These are phyloP conservation scores for Eilema sororculum DNA, from an alignment of 2,888 invertebrate species.

Conservation along the genomic window DNA sequence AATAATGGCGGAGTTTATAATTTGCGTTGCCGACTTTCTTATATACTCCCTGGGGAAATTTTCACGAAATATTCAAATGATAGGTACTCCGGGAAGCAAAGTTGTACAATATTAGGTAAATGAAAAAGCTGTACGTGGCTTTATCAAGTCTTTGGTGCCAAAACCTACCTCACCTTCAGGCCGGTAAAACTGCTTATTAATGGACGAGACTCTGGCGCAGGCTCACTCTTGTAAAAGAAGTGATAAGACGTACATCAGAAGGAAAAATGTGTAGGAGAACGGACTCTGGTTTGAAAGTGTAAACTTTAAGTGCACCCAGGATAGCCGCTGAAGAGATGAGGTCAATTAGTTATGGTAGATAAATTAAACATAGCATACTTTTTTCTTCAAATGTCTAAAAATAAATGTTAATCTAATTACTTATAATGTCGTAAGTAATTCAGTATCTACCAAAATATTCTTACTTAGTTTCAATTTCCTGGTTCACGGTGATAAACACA, in stretches of 20 bases:
- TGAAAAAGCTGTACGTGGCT: too few species aligned
- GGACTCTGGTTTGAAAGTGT: neutral
- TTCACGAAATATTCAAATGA: neutral
- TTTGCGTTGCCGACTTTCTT: neutral
- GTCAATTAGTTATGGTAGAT: neutral
- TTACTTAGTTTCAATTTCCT: neutral
- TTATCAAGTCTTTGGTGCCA: neutral
- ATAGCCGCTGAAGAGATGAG: neutral
- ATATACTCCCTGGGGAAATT: neutral
- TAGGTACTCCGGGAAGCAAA: neutral
- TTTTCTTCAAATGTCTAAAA: neutral
- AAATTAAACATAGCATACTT: neutral
- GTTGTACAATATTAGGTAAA: neutral
- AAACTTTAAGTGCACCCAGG: neutral
- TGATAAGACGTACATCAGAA: too few species aligned
- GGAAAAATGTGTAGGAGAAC: neutral
- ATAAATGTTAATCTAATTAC: neutral
- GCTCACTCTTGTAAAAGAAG: too few species aligned
- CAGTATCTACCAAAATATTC: neutral
- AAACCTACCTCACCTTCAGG: neutral
- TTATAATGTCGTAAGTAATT: neutral
- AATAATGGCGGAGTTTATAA: constrained; percentile 6
- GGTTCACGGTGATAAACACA: constrained; percentile 4
- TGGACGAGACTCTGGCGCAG: too few species aligned
- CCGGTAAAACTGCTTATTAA: too few species aligned